Percentiles rank a stretch among this genome's conserved stretches.
Conservation (phyloP, 1,140 invertebrate genomes). For the Heterodera schachtii region DNA sequence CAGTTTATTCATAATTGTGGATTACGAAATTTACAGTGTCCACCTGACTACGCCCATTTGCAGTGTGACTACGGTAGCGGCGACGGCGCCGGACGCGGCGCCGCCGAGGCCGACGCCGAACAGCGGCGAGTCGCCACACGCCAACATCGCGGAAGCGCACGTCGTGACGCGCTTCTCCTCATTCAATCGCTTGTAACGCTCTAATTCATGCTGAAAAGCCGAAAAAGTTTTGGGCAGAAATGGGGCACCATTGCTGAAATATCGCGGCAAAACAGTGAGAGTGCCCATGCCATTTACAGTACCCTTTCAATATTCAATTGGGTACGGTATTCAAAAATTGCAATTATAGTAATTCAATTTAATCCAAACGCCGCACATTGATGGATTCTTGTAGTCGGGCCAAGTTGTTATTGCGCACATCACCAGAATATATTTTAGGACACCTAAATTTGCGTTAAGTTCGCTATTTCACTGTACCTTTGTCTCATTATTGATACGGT, state of each 20-base stretch:
- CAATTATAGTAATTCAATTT: background rate
- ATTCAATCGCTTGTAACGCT: slow-evolving; percentile 61
- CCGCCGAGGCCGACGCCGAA: slow-evolving; percentile 62
- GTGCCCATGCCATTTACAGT: background rate
- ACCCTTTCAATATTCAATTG: background rate
- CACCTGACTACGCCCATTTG: slow-evolving; percentile 53
- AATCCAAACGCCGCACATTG: slow-evolving; percentile 45
- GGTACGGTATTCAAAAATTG: slow-evolving; percentile 11
- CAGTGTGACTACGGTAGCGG: slow-evolving; percentile 48
- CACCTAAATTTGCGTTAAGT: slow-evolving; percentile 29
- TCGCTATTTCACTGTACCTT: no score
- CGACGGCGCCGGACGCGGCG: slow-evolving; percentile 55
- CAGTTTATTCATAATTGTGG: background rate
- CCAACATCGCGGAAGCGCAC: slow-evolving; percentile 62
- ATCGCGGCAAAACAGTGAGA: background rate
- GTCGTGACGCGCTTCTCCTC: slow-evolving; percentile 65
- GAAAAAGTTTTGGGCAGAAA: no score
- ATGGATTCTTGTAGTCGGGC: slow-evolving; percentile 63
- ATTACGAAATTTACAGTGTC: slow-evolving; percentile 20
- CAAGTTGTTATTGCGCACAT: slow-evolving; percentile 52
- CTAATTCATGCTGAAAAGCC: slow-evolving; percentile 60
- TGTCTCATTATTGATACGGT: no score
- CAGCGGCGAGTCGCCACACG: slow-evolving; percentile 63
- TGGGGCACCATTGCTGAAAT: slow-evolving; percentile 12
- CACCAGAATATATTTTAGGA: slow-evolving; percentile 58